Evolutionary conservation across 2,888 invertebrate genomes (phyloP).

Genomic region (Coronaproctus castanopsis): DNA sequence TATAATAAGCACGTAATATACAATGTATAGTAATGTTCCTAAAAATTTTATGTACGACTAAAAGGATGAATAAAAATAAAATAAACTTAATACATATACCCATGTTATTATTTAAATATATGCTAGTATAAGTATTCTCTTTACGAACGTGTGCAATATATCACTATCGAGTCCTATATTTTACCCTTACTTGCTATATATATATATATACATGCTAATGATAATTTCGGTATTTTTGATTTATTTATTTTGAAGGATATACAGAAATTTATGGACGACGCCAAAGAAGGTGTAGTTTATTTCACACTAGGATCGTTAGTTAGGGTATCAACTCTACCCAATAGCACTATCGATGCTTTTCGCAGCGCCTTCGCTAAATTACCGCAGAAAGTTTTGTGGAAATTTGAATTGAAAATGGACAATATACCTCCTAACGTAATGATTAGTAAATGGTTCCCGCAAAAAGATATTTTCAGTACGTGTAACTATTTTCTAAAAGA

Average conservation of each 20-base stretch:
- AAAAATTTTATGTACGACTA: too few relatives aligned
- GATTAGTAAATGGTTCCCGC: constrained; percentile 33
- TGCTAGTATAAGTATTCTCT: too few relatives aligned
- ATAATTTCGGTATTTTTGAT: background rate
- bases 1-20: too few relatives aligned
- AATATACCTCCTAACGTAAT: constrained; percentile 38
- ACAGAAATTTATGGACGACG: constrained; percentile 40
- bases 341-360: constrained; percentile 36
- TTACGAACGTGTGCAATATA: too few relatives aligned
- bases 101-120: too few relatives aligned
- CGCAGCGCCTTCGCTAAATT: constrained; percentile 38
- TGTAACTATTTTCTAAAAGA: too few relatives aligned
- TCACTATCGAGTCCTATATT: too few relatives aligned
- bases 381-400: constrained; percentile 53
- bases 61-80: too few relatives aligned
- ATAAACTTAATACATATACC: too few relatives aligned
- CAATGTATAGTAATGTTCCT: too few relatives aligned
- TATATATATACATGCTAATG: too few relatives aligned
- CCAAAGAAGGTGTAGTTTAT: constrained; percentile 44
- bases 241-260: constrained; percentile 27
- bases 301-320: constrained; percentile 60
- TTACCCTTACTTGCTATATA: too few relatives aligned
- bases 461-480: constrained; percentile 56
- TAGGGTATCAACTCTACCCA: constrained; percentile 40
- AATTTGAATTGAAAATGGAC: constrained; percentile 42